These are phyloP conservation scores for Alentia gelatinosa DNA, from an alignment of 2,888 invertebrate genomes.

Conservation along the genomic window DNA sequence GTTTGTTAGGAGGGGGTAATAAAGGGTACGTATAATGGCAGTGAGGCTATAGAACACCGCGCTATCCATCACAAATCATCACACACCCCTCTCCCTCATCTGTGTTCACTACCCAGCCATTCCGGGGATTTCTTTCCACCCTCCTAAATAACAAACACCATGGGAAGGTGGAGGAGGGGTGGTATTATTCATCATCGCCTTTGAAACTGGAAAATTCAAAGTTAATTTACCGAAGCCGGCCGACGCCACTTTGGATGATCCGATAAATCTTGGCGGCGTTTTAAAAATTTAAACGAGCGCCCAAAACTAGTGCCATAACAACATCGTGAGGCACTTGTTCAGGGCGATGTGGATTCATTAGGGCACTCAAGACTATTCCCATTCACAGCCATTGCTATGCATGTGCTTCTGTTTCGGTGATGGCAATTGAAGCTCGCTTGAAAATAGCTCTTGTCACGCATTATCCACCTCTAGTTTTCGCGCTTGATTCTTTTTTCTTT, in stretches of 20 bases:
- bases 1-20: not conserved
- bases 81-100: not conserved
- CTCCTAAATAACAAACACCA: not conserved
- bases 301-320: conserved; percentile 13
- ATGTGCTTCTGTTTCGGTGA: not conserved
- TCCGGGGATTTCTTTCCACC: not conserved
- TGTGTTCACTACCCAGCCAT: not conserved
- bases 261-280: not conserved
- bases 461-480: not conserved
- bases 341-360: not conserved
- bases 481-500: no score
- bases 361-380: not conserved
- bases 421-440: not conserved
- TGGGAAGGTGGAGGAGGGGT: no score
- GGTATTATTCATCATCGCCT: conserved; percentile 25
- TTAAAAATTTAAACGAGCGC: not conserved
- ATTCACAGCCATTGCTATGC: not conserved
- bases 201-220: not conserved
- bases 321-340: not conserved
- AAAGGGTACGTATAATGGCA: not conserved
- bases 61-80: not conserved
- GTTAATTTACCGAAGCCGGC: not conserved
- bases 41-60: not conserved
- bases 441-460: not conserved
- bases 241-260: not conserved